These are phyloP conservation scores for Macrosiphum euphorbiae DNA, from an alignment of 2,888 invertebrate genomes.

Conservation along the genomic window DNA sequence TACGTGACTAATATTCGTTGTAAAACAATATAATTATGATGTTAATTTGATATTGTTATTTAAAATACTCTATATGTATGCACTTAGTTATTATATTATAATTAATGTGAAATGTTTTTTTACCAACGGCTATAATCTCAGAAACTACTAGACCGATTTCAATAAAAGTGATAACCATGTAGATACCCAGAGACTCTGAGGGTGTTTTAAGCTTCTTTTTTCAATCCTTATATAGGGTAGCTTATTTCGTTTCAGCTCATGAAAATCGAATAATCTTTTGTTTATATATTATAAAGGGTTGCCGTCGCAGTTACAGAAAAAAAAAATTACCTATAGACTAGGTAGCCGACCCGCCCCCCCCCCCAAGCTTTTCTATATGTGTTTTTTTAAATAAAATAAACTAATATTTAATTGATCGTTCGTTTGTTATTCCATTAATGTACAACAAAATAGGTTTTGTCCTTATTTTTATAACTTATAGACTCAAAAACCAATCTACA, in stretches of 20 bases:
- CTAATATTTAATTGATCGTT: background rate
- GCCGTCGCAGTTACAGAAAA: background rate
- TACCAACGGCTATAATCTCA: background rate
- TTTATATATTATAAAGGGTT: background rate
- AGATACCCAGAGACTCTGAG: background rate
- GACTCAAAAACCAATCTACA: background rate
- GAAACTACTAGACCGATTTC: background rate
- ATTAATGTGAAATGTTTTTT: background rate
- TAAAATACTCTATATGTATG: background rate
- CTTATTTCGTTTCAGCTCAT: background rate
- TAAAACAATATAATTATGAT: background rate
- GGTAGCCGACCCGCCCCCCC: too few species aligned
- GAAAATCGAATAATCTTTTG: background rate
- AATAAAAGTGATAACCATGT: background rate
- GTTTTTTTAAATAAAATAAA: background rate
- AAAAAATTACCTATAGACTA: background rate
- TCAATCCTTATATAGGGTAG: background rate
- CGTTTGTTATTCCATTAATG: background rate
- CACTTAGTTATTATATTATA: background rate
- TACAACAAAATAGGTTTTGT: background rate
- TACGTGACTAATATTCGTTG: background rate
- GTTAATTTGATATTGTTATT: background rate
- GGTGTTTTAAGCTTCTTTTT: background rate
- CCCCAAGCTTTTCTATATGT: background rate
- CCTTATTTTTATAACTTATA: background rate